These are phyloP conservation scores for Rhinichthys klamathensis DNA, from an alignment of 2,113 vertebrate species.

Conservation along the genomic window DNA sequence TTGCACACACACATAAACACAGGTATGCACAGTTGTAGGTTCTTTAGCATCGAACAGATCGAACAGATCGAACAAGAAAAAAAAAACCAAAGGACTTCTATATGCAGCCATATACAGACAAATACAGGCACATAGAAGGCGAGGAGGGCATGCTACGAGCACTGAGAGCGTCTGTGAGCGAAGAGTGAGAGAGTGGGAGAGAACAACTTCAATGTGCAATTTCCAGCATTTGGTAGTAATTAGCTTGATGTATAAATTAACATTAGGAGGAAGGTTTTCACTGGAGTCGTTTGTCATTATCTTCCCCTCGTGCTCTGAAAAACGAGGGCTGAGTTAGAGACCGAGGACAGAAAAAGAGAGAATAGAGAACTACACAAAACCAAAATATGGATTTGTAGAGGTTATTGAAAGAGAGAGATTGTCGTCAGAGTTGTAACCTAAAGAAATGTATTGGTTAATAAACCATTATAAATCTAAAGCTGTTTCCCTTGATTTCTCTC, in stretches of 20 bases:
- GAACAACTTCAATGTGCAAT: slow-evolving; percentile 89
- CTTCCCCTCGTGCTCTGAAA: slow-evolving; percentile 62
- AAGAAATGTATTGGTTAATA: background rate
- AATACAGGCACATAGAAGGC: slow-evolving; percentile 15
- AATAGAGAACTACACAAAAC: slow-evolving; percentile 25
- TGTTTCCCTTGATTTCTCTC: background rate
- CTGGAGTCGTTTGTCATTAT: slow-evolving; percentile 89
- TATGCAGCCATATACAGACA: slow-evolving; percentile 38
- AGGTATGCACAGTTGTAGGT: background rate
- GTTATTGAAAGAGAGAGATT: background rate
- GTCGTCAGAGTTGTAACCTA: background rate
- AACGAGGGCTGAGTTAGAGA: slow-evolving; percentile 49
- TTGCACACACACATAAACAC: slow-evolving; percentile 51
- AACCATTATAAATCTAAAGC: background rate
- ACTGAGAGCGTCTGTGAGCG: slow-evolving; percentile 83
- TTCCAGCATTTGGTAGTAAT: slow-evolving; percentile 96
- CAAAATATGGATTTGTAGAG: background rate
- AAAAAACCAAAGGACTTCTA: slow-evolving; percentile 11
- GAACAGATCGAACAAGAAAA: background rate
- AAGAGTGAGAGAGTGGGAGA: slow-evolving; percentile 87
- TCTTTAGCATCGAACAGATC: too few relatives aligned
- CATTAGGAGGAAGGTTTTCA: slow-evolving; percentile 91
- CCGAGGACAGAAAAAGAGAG: slow-evolving; percentile 21
- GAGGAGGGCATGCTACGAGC: slow-evolving; percentile 64
- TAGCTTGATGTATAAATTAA: slow-evolving; percentile 99